Conservation (phyloP, 2,797 vertebrate genomes). For the Coluber constrictor region DNA sequence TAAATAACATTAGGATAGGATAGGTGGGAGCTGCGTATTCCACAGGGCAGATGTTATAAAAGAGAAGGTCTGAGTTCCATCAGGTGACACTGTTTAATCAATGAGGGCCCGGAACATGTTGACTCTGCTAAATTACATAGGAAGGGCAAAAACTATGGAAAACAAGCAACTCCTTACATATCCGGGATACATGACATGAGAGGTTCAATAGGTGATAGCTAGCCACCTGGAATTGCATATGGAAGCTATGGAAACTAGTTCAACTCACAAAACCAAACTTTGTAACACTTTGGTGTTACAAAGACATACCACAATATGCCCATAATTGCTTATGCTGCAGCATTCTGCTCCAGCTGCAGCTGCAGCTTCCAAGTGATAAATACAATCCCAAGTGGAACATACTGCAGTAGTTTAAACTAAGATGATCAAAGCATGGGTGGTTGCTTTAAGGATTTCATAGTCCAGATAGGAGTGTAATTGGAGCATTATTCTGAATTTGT, state of each 20-base stretch:
- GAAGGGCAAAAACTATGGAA: background rate
- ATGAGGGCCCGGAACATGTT: background rate
- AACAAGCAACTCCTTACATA: background rate
- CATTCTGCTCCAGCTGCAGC: background rate
- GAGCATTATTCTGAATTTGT: background rate
- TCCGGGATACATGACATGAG: background rate
- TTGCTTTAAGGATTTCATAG: background rate
- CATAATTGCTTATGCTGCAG: background rate
- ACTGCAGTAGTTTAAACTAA: background rate
- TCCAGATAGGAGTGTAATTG: background rate
- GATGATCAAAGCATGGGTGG: background rate
- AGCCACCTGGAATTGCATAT: background rate
- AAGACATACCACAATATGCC: background rate
- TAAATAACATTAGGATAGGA: background rate
- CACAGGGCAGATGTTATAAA: background rate
- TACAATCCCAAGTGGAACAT: background rate
- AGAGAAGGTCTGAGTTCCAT: background rate
- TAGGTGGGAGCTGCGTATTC: background rate
- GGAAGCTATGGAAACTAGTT: background rate
- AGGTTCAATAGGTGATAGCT: background rate
- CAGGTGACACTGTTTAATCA: background rate
- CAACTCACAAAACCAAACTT: background rate
- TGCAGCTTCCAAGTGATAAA: background rate
- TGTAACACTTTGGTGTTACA: background rate
- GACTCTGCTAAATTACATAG: background rate